A percentile compares a stretch with the other conserved stretches of the same genome.
phyloP scores from a whole-genome alignment of 2,888 invertebrate genomes.

The Meiosimyza decipiens region DNA sequence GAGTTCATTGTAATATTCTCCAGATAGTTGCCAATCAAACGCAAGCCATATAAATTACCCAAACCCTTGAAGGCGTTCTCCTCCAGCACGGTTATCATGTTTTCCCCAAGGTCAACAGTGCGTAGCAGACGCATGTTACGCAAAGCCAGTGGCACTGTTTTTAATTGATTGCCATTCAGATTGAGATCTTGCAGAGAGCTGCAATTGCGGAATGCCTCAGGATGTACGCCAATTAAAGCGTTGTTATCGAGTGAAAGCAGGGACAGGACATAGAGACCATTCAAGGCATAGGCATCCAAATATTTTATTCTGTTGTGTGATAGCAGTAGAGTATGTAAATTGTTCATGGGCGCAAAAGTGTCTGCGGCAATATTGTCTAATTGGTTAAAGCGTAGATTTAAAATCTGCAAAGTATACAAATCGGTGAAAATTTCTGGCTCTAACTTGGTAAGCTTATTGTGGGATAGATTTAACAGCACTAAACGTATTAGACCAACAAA shows the following conservation, averaged over 20 bases:
- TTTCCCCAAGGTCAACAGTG: slow-evolving; percentile 92
- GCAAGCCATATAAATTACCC: slow-evolving; percentile 85
- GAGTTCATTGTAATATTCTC: slow-evolving; percentile 83
- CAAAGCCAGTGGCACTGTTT: slow-evolving; percentile 82
- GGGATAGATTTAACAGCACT: slow-evolving; percentile 86
- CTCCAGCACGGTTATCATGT: slow-evolving; percentile 83
- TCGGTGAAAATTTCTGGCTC: slow-evolving; percentile 87
- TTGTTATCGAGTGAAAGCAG: slow-evolving; percentile 88
- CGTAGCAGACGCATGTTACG: slow-evolving; percentile 86
- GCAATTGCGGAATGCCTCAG: slow-evolving; percentile 90
- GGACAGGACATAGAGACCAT: slow-evolving; percentile 88
- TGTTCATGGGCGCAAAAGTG: slow-evolving; percentile 91
- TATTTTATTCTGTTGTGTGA: slow-evolving; percentile 87
- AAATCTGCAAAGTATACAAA: slow-evolving; percentile 84
- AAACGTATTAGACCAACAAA: slow-evolving; percentile 89
- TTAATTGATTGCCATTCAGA: slow-evolving; percentile 87
- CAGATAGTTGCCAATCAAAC: slow-evolving; percentile 89
- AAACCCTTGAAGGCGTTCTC: slow-evolving; percentile 86
- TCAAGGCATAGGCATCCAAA: slow-evolving; percentile 86
- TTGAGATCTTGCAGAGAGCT: slow-evolving; percentile 91
- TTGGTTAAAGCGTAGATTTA: slow-evolving; percentile 87
- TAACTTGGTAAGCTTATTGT: slow-evolving; percentile 83
- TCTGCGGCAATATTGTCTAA: slow-evolving; percentile 86
- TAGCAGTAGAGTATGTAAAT: slow-evolving; percentile 87
- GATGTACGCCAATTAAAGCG: slow-evolving; percentile 83